Percentiles rank a stretch among this genome's conserved stretches.
phyloP scores from a whole-genome alignment of 2,888 invertebrate genomes.

The Calameuta pallipes region DNA sequence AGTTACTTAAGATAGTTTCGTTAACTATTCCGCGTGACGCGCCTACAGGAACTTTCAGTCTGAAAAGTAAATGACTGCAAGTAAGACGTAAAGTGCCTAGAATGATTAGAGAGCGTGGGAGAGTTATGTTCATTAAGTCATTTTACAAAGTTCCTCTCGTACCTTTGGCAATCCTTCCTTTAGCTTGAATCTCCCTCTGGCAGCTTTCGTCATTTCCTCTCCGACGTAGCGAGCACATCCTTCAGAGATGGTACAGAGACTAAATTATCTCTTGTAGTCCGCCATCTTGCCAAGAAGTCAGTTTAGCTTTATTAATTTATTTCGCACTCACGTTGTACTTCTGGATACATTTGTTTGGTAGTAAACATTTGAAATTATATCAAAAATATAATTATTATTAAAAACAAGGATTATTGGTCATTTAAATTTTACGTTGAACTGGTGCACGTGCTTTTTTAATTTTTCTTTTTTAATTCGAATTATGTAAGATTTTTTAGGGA shows the following conservation, averaged over 20 bases:
- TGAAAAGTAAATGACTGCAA: conserved; percentile 48
- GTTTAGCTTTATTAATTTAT: conserved; percentile 30
- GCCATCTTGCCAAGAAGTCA: conserved; percentile 40
- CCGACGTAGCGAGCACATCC: conserved; percentile 16
- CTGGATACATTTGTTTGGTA: background rate
- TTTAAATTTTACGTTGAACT: too few relatives aligned
- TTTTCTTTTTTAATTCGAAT: too few relatives aligned
- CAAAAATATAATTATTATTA: background rate
- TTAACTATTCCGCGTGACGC: background rate
- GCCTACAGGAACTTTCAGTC: conserved; percentile 24
- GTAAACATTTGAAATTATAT: background rate
- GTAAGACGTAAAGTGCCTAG: conserved; percentile 46
- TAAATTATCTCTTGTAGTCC: conserved; percentile 39
- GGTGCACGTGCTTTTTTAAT: too few relatives aligned
- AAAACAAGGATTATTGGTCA: background rate
- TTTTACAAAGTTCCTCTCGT: conserved; percentile 45
- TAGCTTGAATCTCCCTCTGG: background rate
- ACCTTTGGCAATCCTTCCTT: background rate
- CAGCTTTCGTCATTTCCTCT: conserved; percentile 25
- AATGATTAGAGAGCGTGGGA: conserved; percentile 46
- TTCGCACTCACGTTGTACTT: background rate
- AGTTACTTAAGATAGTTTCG: background rate
- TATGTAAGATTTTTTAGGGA: background rate
- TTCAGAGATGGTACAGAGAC: conserved; percentile 28
- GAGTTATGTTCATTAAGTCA: conserved; percentile 51